A percentile compares a stretch with the other conserved stretches of the same genome.
Conservation (phyloP, 2,797 vertebrate species). For the Rhincodon typus region DNA sequence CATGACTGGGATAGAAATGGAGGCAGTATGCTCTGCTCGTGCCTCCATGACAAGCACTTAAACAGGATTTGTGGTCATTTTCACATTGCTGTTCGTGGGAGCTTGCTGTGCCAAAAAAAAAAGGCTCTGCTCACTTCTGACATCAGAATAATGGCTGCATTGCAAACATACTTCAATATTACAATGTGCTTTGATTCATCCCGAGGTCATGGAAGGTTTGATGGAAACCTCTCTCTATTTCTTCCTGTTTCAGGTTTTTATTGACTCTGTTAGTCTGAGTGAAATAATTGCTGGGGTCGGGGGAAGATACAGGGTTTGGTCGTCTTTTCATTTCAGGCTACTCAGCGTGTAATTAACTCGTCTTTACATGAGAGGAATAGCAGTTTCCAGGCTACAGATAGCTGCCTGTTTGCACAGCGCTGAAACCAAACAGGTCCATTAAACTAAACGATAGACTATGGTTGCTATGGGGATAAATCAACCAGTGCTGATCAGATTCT, state of each 20-base stretch:
- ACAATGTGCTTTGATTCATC: background rate
- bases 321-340: background rate
- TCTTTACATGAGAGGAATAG: background rate
- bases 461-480: background rate
- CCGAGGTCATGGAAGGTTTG: background rate
- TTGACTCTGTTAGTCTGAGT: background rate
- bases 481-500: background rate
- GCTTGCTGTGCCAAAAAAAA: background rate
- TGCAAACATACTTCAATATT: background rate
- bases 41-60: background rate
- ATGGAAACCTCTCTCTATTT: background rate
- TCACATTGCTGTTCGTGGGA: background rate
- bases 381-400: background rate
- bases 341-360: background rate
- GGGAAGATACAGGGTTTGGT: background rate
- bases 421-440: background rate
- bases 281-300: background rate
- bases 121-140: background rate
- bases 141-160: background rate
- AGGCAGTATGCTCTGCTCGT: background rate
- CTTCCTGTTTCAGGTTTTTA: background rate
- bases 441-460: background rate
- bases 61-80: background rate
- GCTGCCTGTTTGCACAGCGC: background rate
- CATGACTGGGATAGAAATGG: background rate